Conservation (phyloP, 2,113 vertebrate genomes). For the Mesembrinibis cayennensis region DNA sequence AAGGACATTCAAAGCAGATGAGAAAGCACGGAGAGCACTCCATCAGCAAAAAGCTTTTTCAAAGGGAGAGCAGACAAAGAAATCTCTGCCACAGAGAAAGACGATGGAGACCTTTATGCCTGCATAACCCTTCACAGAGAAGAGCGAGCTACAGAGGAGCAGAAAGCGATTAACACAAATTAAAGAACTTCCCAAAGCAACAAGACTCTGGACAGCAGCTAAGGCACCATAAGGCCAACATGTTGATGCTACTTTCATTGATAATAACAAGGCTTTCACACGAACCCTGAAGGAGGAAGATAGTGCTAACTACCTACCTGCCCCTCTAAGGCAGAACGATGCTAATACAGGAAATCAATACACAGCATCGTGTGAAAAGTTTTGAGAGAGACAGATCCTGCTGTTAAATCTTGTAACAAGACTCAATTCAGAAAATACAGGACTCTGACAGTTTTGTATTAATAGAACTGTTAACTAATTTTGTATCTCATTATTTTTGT, state of each 20-base stretch:
- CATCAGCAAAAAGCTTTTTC: constrained; percentile 40
- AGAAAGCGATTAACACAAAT: background rate
- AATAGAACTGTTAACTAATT: background rate
- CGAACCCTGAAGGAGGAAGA: background rate
- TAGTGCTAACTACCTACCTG: background rate
- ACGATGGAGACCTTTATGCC: background rate
- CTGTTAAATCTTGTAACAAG: background rate
- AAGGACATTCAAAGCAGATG: constrained; percentile 55
- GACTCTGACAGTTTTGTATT: background rate
- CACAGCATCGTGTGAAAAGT: background rate
- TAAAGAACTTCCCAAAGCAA: constrained; percentile 6
- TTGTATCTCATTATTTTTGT: background rate
- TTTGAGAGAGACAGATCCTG: background rate
- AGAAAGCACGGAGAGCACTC: constrained; percentile 19
- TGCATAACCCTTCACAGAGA: background rate
- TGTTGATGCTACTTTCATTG: background rate
- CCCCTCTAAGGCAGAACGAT: background rate
- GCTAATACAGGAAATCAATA: background rate
- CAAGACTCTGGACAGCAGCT: background rate
- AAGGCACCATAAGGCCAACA: background rate
- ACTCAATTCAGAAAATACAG: background rate
- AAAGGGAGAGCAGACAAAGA: constrained; percentile 29
- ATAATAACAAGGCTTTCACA: background rate
- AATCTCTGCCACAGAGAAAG: background rate
- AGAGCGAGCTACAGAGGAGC: background rate